phyloP scores from a whole-genome alignment of 1,140 invertebrate species.

The Druon quercuslanigerum region DNA sequence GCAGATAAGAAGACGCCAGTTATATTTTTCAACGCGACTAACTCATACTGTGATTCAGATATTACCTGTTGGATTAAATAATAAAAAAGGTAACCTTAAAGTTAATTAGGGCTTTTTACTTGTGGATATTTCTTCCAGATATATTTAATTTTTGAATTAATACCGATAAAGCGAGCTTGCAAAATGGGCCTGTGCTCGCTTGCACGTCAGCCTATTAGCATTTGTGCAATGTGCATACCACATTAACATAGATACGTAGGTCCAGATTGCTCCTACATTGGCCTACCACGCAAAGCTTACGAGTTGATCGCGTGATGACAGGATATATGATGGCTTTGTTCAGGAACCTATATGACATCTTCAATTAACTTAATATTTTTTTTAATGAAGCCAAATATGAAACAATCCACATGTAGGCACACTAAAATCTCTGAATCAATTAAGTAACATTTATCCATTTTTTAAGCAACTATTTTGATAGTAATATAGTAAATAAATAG shows the following conservation, averaged over 20 bases:
- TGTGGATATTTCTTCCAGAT: slow-evolving; percentile 7
- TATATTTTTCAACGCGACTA: too few relatives aligned
- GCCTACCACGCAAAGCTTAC: neutral
- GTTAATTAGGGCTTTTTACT: neutral
- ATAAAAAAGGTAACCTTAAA: neutral
- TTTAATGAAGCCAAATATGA: too few relatives aligned
- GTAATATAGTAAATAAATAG: too few relatives aligned
- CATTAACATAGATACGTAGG: slow-evolving; percentile 8
- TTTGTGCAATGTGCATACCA: neutral
- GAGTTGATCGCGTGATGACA: slow-evolving; percentile 15
- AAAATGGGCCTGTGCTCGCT: neutral
- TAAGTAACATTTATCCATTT: too few relatives aligned
- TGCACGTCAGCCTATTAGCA: neutral
- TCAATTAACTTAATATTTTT: neutral
- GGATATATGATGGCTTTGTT: neutral
- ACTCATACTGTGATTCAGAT: too few relatives aligned
- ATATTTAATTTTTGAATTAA: slow-evolving; percentile 5
- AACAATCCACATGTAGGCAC: too few relatives aligned
- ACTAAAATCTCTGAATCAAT: too few relatives aligned
- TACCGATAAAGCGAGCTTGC: slow-evolving; percentile 12
- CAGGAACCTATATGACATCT: neutral
- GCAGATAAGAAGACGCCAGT: too few relatives aligned
- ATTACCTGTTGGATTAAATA: neutral
- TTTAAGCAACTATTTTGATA: too few relatives aligned
- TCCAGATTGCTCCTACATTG: neutral